phyloP scores from a whole-genome alignment of 2,113 vertebrate species.

The Centropus bengalensis region DNA sequence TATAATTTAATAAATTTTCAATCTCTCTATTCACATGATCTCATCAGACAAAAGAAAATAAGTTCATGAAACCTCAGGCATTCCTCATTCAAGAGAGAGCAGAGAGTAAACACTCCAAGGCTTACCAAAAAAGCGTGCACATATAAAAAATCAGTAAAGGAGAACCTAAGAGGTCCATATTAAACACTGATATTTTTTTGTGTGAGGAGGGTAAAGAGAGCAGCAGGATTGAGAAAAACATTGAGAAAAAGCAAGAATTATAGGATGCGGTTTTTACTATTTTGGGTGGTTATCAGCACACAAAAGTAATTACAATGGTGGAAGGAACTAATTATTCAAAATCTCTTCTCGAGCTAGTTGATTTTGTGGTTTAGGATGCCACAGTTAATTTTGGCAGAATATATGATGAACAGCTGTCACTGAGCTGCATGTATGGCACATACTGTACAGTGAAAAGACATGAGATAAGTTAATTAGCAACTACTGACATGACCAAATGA shows the following conservation, averaged over 20 bases:
- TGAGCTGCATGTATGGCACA: not conserved
- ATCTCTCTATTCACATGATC: not conserved
- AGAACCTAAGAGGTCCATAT: not conserved
- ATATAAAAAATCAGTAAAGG: not conserved
- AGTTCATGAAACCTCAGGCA: not conserved
- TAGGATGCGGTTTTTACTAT: not conserved
- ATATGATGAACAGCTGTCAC: not conserved
- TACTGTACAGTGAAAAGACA: not conserved
- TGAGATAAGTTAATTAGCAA: constrained; percentile 27
- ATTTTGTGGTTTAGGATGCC: not conserved
- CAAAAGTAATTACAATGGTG: not conserved
- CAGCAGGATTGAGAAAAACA: not conserved
- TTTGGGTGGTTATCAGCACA: not conserved
- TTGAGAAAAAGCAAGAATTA: not conserved
- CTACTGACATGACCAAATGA: constrained; percentile 42
- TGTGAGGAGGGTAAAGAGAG: no score
- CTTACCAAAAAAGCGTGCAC: not conserved
- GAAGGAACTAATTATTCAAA: not conserved
- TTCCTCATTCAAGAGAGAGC: not conserved
- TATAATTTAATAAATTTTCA: not conserved
- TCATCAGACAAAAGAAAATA: not conserved
- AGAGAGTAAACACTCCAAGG: not conserved
- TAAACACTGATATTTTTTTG: not conserved
- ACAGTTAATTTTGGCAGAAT: constrained; percentile 2
- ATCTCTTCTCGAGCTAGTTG: not conserved